Evolutionary conservation across 2,888 invertebrate species (phyloP).

Genomic region (Ectemnius lituratus): DNA sequence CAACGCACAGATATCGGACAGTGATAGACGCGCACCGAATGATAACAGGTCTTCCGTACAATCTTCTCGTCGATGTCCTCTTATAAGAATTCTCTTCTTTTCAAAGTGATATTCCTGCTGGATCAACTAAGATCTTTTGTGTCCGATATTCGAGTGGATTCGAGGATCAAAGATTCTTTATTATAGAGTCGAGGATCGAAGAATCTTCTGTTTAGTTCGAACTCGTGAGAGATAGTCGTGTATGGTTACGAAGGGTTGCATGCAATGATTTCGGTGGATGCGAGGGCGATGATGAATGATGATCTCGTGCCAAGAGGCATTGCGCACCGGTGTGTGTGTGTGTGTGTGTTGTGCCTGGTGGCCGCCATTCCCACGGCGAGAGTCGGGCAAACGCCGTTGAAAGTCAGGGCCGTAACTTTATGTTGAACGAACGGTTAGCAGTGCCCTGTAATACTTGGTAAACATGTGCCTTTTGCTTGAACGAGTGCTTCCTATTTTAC

Average conservation of each 20-base stretch:
- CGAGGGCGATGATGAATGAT: not conserved
- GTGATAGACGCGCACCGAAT: slow-evolving; percentile 19
- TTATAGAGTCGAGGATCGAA: not conserved
- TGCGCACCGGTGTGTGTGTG: too few species aligned
- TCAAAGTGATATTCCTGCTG: too few species aligned
- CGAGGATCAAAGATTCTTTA: not conserved
- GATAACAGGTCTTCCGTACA: slow-evolving; percentile 22
- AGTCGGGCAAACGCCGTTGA: slow-evolving; percentile 53
- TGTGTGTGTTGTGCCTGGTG: slow-evolving; percentile 30
- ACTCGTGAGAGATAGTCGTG: not conserved
- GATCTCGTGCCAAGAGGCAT: not conserved
- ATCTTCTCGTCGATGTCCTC: slow-evolving; percentile 34
- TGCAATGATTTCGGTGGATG: not conserved
- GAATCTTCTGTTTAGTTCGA: not conserved
- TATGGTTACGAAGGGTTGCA: not conserved
- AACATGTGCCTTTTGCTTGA: slow-evolving; percentile 20
- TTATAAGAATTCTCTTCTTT: too few species aligned
- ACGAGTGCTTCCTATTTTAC: not conserved
- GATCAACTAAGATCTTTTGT: too few species aligned
- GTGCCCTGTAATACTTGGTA: slow-evolving; percentile 23
- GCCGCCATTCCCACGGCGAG: slow-evolving; percentile 65
- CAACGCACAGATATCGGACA: slow-evolving; percentile 22
- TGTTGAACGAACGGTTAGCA: slow-evolving; percentile 43
- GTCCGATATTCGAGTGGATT: too few species aligned
- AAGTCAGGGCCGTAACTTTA: slow-evolving; percentile 64